Evolutionary conservation across 2,113 vertebrate genomes (phyloP).

Genomic region (Cisticola juncidis): DNA sequence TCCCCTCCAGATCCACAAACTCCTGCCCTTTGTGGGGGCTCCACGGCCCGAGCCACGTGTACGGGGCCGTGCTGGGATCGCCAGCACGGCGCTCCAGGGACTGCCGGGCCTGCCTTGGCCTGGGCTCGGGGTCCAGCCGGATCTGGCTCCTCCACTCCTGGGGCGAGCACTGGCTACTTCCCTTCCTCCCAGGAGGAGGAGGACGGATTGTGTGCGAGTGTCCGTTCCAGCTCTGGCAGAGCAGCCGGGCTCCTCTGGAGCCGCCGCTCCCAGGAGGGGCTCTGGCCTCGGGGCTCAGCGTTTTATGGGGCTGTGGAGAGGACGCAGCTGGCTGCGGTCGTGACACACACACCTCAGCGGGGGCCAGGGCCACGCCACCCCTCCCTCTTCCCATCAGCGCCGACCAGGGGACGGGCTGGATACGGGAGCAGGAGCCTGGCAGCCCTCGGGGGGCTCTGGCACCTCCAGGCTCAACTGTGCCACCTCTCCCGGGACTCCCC

Average conservation of each 20-base stretch:
- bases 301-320: constrained; percentile 48
- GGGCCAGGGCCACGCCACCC: constrained; percentile 13
- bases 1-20: background rate
- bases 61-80: fast-evolving
- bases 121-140: background rate
- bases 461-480: background rate
- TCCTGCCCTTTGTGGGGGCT: background rate
- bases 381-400: background rate
- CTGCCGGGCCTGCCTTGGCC: background rate
- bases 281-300: constrained; percentile 37
- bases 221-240: constrained; percentile 43
- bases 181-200: constrained; percentile 27
- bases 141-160: background rate
- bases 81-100: background rate
- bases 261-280: constrained; percentile 1
- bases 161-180: background rate
- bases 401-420: background rate
- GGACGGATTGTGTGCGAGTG: background rate
- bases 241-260: constrained; percentile 52
- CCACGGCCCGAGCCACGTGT: background rate
- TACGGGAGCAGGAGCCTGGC: background rate
- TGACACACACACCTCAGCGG: constrained; percentile 55
- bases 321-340: constrained; percentile 54
- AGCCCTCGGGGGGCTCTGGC: background rate
- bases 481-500: background rate